Percentiles rank a stretch among this genome's conserved stretches.
Evolutionary conservation across 1,140 invertebrate genomes (phyloP).

Genomic region (Homalodisca vitripennis): DNA sequence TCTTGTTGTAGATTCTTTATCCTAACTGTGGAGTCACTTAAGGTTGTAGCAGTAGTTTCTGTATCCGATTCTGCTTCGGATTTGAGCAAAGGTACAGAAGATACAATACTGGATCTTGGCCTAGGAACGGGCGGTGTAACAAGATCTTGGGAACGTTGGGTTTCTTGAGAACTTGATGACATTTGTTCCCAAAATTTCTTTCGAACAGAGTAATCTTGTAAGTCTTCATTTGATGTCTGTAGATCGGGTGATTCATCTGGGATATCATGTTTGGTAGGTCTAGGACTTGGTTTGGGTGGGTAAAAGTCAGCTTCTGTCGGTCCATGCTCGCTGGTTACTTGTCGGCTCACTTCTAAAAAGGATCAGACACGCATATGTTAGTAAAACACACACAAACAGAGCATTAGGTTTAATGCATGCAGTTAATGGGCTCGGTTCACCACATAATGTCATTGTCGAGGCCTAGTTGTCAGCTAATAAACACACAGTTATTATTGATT

Average conservation of each 20-base stretch:
- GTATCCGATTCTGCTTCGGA: slow-evolving; percentile 37
- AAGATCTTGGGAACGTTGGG: slow-evolving; percentile 37
- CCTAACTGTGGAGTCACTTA: slow-evolving; percentile 38
- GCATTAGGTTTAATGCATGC: slow-evolving; percentile 14
- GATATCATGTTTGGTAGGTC: slow-evolving; percentile 25
- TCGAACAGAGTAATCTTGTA: slow-evolving; percentile 43
- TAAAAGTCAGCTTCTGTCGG: slow-evolving; percentile 23
- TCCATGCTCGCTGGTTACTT: slow-evolving; percentile 35
- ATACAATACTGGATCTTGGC: slow-evolving; percentile 45
- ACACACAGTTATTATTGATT: no score
- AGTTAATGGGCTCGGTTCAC: slow-evolving; percentile 26
- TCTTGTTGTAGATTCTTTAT: slow-evolving; percentile 30
- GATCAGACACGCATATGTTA: slow-evolving; percentile 33
- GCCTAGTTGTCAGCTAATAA: no score
- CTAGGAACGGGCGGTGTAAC: slow-evolving; percentile 47
- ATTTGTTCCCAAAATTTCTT: slow-evolving; percentile 55
- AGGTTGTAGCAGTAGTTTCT: slow-evolving; percentile 35
- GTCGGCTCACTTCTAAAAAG: slow-evolving; percentile 37
- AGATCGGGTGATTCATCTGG: slow-evolving; percentile 14
- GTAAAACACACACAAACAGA: slow-evolving; percentile 25
- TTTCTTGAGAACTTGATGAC: slow-evolving; percentile 27
- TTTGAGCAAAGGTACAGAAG: slow-evolving; percentile 31
- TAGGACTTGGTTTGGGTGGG: slow-evolving; percentile 36
- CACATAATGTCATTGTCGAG: slow-evolving; percentile 24
- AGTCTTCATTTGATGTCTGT: slow-evolving; percentile 29